Base-by-base conservation (phyloP, 2,888 invertebrate genomes). In the Epirrita christyi region DNA sequence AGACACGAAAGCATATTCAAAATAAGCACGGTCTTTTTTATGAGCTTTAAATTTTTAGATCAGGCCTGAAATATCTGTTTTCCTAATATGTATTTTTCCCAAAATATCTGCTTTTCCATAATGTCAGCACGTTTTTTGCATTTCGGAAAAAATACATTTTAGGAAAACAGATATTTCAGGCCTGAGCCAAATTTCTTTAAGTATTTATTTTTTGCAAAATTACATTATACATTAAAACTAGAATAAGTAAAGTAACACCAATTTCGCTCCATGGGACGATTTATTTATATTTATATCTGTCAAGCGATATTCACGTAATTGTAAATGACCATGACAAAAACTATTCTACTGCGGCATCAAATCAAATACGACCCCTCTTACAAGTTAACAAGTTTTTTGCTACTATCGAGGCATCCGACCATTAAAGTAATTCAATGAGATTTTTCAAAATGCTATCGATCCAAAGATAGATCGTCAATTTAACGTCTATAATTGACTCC, bases 341-440 rank as follows among this genome's bases (percentile, higher is more conserved):
- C 51, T 28, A 14, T 27, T 15, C 8, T 27, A 34, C 6, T 10
- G 11, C 27, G n/a, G n/a, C 15, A 9, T 2, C 2, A 32, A 7
- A 32, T 7, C 28, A 29, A 67, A 65, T 61, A 64, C 54, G 54
- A 55, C 60, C 21, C 55, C 52, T n/a, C 37, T 55, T 55, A 59
- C 68, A 61, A 67, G 58, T 59, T 72, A 73, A 73, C 78, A 55
- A 75, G 71, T 79, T 83, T 81, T 83, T 81, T 67, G 44, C 55
- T 58, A 66, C 55, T 60, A 52, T 64, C 52, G 61, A 58, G 55
- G 71, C 70, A 76, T 77, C 71, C 69, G 73, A 68, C 81, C 85
- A 78, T 83, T 80, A 78, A 77, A 71, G 81, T 69, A 80, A 81
- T 82, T 83, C 79, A 84, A 85, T 82, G 61, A 80, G 71, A 79